Evolutionary conservation across 1,140 invertebrate genomes (phyloP), one percentile per base, ranked within the genome.

Genomic region (Kradibia gibbosae): DNA sequence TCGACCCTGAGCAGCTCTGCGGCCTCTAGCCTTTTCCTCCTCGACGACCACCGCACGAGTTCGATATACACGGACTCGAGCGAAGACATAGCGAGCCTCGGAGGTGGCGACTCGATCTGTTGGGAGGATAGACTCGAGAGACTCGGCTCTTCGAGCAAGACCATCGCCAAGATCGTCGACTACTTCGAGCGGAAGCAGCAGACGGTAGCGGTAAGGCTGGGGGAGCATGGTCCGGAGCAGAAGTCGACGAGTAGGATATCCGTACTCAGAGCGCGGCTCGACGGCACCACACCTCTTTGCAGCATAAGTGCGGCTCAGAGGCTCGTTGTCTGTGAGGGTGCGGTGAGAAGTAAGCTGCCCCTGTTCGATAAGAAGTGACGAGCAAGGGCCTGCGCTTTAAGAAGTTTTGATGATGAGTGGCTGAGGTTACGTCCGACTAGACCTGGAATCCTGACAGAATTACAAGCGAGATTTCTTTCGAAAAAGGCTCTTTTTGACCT

Each of bases 51-150:
- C 88, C 92, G 95, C 36, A 95, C 95, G 8, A 95, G 95, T 45
- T 96, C 96, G 75, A 95, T 97, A 62, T 97, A 96, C 88, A 97
- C 96, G 0, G 96, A 97, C 86, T 96, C 95, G 84, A 96, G 95
- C 17, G 96, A 97, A 87, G 96, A 97, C 87, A 94, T 97, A 28
- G 96, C 95, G 11, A 95, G 95, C 85, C 90, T 96, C 10, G 94
- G 94, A 0, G 95, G 95, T 28, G 95, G 94, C 10, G 95, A 96
- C 88, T 93, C 92, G 20, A 85, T 93, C 80, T 93, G 93, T 60
- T 95, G 94, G 94, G 94, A 95, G 85, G 94, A 95, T 60, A 89
- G 94, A 57, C 88, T 93, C 0, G 92, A 89, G 85, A 80, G 92
- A 84, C 75, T 92, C 87, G 78, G 94, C 55, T 93, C 95, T 39